Evolutionary conservation across 1,140 invertebrate species (phyloP), one percentile per base, ranked within the genome.

Genomic region (Spodoptera frugiperda): DNA sequence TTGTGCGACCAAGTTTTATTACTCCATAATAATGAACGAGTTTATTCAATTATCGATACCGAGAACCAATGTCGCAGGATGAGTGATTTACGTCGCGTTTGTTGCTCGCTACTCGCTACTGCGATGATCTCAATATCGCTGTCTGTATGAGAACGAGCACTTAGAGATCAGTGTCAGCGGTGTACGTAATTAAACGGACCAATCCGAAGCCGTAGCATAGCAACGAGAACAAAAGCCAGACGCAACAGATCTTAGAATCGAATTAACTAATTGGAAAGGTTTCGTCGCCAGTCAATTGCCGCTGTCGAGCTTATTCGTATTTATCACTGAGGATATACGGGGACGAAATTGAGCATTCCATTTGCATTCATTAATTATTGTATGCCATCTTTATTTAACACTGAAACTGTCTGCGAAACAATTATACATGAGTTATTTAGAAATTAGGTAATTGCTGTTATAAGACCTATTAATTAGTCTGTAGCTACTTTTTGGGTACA

Each of bases 11-110:
- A 78, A 79, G 84, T 89, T 93, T 93, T 92, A 93, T 91, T 86
- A 84, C 87, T 88, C 74, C 78, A 84, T 89, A 87, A 88, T 89
- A 91, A 93, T 93, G 91, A 92, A 92, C 87, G 90, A 91, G 87
- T 91, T 93, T 91, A 93, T 93, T 92, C 88, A 91, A 93, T 92
- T 91, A 92, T 92, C 88, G 84, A 87, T 93, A 90, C 89, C 81
- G 55, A 89, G 89, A 89, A 91, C 77, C 82, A 87, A 89, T 89
- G 87, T 89, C 88, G 84, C 79, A 74, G 75, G 84, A 87, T 87
- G 88, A 91, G 84, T 88, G 89, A 91, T 91, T 90, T 89, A 87
- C 83, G 82, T 77, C 55, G 73, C 68, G 72, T 81, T 82, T 63
- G 65, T 80, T 73, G 73, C 68, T 61, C 44, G 46, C 61, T 65